Base-by-base conservation (phyloP, 2,888 invertebrate genomes). In the Lepidocyrtoides sp. region DNA sequence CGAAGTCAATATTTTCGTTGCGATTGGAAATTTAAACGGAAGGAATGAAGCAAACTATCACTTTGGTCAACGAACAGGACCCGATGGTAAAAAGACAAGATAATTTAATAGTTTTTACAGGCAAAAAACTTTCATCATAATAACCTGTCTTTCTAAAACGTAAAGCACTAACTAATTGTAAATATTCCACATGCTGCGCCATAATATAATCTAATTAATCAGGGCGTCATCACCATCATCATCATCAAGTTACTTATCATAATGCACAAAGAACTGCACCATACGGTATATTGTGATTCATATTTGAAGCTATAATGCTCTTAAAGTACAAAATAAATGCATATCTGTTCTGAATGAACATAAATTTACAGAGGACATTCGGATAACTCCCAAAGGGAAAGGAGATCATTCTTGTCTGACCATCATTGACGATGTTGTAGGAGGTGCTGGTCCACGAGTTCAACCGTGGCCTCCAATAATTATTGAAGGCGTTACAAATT, bases 21-120 rank as follows among this genome's bases (percentile, higher is more conserved):
- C 98, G 3, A 97, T 98, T 94, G 98, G 98, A 0, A 97, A 97
- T 0, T 96, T 98, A 41, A 98, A 98, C 96, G 96, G 96, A 0
- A 95, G 97, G 83, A 97, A 97, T 94, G 98, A 98, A 95, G 98
- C 98, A 4, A 98, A 98, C 94, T 97, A 98, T 0, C 98, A 98
- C 95, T 96, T 97, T 92, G 96, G 96, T 95, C 97, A 97, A 94
- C 97, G 97, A 94, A 97, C 97, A 23, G 87, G 88, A n/a, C 91
- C 91, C 36, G 75, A 77, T 92, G 95, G 95, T 95, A 93, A 93
- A 93, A 51, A n/a, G 7, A 32, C 14, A 63, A 29, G 32, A 66
- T 66, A 12, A 14, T 60, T 60, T 2, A 2, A 14, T 8, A 2
- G 29, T 63, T 26, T 26, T 26, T 63, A n/a, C 3, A 57, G 2